Evolutionary conservation across 2,888 invertebrate species (phyloP).

Genomic region (Cerceris rybyensis): DNA sequence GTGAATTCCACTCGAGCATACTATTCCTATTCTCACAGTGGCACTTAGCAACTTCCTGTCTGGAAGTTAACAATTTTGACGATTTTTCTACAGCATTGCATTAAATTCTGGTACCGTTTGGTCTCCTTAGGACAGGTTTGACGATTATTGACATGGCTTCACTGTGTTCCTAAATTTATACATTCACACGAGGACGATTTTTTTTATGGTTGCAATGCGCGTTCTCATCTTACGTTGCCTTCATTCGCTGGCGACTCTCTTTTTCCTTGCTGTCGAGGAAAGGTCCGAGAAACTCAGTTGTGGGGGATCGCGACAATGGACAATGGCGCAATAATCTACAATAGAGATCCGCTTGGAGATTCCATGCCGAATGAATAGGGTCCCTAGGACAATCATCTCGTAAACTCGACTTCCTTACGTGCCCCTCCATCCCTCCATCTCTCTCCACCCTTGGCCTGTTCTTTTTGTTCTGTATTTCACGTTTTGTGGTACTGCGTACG

Average conservation of each 20-base stretch:
- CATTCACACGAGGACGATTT: background rate
- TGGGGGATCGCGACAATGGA: conserved; percentile 71
- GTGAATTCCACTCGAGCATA: conserved; percentile 18
- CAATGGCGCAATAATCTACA: conserved; percentile 77
- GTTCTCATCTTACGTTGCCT: conserved; percentile 18
- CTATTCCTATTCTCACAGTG: background rate
- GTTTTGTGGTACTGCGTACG: conserved; percentile 54
- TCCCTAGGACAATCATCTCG: conserved; percentile 76
- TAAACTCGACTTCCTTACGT: conserved; percentile 71
- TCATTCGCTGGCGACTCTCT: conserved; percentile 33
- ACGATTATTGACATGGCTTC: background rate
- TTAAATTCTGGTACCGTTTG: background rate
- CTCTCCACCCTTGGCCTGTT: conserved; percentile 24
- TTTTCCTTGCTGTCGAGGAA: conserved; percentile 47
- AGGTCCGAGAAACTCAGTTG: conserved; percentile 48
- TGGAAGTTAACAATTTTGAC: conserved; percentile 11
- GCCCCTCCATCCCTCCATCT: conserved; percentile 40
- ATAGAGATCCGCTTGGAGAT: conserved; percentile 76
- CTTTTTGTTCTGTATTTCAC: conserved; percentile 57
- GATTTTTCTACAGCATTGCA: background rate
- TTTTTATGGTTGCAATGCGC: background rate
- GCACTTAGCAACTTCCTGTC: background rate
- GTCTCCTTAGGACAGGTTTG: background rate
- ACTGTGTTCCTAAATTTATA: background rate
- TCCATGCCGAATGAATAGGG: conserved; percentile 74